Evolutionary conservation across 1,140 invertebrate species (phyloP).

Genomic region (Halotydeus destructor): DNA sequence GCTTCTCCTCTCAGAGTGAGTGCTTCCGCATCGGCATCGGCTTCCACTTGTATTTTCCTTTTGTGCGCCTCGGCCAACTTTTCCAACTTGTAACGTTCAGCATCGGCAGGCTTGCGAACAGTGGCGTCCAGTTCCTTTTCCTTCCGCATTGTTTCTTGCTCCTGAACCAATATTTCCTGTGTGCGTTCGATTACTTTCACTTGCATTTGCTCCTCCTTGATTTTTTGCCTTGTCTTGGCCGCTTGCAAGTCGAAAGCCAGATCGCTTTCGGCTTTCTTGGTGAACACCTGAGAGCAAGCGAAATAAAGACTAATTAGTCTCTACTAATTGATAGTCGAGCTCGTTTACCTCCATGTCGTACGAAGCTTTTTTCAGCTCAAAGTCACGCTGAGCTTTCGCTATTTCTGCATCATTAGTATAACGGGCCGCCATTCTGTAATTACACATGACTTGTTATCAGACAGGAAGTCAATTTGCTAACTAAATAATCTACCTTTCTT

Average conservation of each 20-base stretch:
- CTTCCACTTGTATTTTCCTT: slow-evolving; percentile 48
- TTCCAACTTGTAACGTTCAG: slow-evolving; percentile 42
- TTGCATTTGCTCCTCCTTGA: slow-evolving; percentile 32
- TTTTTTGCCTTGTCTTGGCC: slow-evolving; percentile 30
- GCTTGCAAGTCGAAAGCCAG: slow-evolving; percentile 29
- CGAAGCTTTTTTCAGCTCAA: slow-evolving; percentile 86
- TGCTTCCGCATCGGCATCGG: slow-evolving; percentile 82
- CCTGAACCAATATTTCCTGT: slow-evolving; percentile 26
- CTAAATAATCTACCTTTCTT: too few species aligned
- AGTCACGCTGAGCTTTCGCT: slow-evolving; percentile 82
- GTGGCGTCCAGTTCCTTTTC: slow-evolving; percentile 27
- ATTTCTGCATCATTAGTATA: slow-evolving; percentile 82
- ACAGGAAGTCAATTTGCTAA: too few species aligned
- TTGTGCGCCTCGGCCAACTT: slow-evolving; percentile 76
- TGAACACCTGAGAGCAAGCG: too few species aligned
- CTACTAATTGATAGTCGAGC: too few species aligned
- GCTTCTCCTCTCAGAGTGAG: slow-evolving; percentile 55
- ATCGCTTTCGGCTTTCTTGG: slow-evolving; percentile 40
- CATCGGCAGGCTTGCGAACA: slow-evolving; percentile 28
- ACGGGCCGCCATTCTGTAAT: slow-evolving; percentile 60
- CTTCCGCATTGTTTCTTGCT: slow-evolving; percentile 22
- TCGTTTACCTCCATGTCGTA: slow-evolving; percentile 94
- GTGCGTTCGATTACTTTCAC: slow-evolving; percentile 27
- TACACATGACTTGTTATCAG: too few species aligned
- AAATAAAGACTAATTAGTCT: too few species aligned